Percentiles rank a stretch among this genome's conserved stretches.
These are phyloP conservation scores for Lepeophtheirus salmonis DNA, from an alignment of 1,140 invertebrate species.

Conservation along the genomic window DNA sequence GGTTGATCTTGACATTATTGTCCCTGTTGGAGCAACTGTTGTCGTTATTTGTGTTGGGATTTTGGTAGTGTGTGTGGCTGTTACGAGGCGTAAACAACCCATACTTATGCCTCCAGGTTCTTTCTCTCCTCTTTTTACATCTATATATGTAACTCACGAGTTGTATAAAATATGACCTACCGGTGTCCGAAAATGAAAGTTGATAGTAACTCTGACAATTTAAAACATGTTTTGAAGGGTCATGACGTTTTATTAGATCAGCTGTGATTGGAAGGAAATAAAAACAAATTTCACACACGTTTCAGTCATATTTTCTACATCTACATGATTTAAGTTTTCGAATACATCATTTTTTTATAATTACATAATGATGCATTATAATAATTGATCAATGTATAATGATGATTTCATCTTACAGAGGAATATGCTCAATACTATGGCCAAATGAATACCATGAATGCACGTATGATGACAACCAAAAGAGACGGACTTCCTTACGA, in stretches of 20 bases:
- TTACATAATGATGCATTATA: too few relatives aligned
- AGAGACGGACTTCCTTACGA: slow-evolving; percentile 29
- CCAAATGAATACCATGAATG: slow-evolving; percentile 14
- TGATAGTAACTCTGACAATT: too few relatives aligned
- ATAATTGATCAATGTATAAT: too few relatives aligned
- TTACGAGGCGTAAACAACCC: slow-evolving; percentile 45
- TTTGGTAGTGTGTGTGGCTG: slow-evolving; percentile 64
- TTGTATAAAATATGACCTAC: too few relatives aligned
- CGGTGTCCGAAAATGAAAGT: too few relatives aligned
- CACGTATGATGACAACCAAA: slow-evolving; percentile 12
- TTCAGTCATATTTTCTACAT: too few relatives aligned
- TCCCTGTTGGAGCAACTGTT: slow-evolving; percentile 58
- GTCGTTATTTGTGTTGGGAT: slow-evolving; percentile 70
- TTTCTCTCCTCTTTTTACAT: background rate
- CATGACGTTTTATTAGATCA: too few relatives aligned
- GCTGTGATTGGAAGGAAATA: too few relatives aligned
- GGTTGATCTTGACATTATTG: slow-evolving; percentile 65
- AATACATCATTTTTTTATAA: too few relatives aligned
- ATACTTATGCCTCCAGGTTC: slow-evolving; percentile 17
- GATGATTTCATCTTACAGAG: slow-evolving; percentile 15
- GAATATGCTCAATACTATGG: slow-evolving; percentile 19
- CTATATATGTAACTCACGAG: background rate
- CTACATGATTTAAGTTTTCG: too few relatives aligned
- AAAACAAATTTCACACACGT: too few relatives aligned
- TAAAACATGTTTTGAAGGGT: too few relatives aligned